Evolutionary conservation across 1,140 invertebrate genomes (phyloP).

Genomic region (Leptonema lineaticorne): DNA sequence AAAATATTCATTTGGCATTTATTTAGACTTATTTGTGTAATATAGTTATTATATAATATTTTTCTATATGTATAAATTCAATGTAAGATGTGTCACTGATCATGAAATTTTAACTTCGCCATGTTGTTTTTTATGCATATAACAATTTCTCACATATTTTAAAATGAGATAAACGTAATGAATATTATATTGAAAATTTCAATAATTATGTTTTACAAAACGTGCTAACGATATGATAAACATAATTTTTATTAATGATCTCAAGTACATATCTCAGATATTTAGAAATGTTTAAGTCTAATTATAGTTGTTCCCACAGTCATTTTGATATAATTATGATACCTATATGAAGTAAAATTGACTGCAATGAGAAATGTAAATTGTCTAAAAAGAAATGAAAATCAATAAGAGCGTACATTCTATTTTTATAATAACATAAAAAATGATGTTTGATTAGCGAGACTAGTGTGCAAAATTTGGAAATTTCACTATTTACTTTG

Average conservation of each 20-base stretch:
- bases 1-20: too few species aligned
- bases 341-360: not conserved
- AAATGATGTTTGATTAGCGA: too few species aligned
- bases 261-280: not conserved
- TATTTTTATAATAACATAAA: too few species aligned
- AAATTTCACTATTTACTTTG: too few species aligned
- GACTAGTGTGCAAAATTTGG: too few species aligned
- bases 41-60: too few species aligned
- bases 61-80: too few species aligned
- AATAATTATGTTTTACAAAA: not conserved
- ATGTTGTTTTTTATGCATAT: not conserved
- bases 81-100: too few species aligned
- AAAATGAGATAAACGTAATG: not conserved
- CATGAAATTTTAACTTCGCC: not conserved
- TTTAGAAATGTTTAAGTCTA: not conserved
- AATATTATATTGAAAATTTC: not conserved
- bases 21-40: too few species aligned
- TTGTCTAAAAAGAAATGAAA: too few species aligned
- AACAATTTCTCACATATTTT: not conserved
- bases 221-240: not conserved
- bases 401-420: too few species aligned
- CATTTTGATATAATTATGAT: constrained; percentile 21
- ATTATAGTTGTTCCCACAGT: constrained; percentile 24
- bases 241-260: not conserved
- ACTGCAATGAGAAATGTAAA: not conserved